Evolutionary conservation across 2,797 vertebrate species (phyloP).

Genomic region (Denticeps clupeoides): DNA sequence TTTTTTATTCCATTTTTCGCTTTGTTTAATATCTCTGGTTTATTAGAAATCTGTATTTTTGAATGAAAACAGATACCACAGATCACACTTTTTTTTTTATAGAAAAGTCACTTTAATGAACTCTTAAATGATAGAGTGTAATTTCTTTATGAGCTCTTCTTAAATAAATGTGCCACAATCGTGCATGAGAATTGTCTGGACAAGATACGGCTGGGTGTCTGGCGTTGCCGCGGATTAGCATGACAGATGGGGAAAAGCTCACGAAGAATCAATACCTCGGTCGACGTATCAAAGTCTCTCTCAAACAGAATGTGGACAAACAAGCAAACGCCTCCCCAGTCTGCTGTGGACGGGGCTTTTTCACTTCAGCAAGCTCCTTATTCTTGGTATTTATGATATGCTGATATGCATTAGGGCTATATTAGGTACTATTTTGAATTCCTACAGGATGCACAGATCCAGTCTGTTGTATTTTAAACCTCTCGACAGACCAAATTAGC

Average conservation of each 20-base stretch:
- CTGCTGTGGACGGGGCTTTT: not conserved
- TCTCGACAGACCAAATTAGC: constrained; percentile 13
- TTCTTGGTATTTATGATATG: too few relatives aligned
- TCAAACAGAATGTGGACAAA: constrained; percentile 16
- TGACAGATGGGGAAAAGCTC: constrained; percentile 21
- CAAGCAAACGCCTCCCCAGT: constrained; percentile 4
- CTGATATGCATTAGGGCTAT: too few relatives aligned
- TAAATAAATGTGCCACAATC: constrained; percentile 17
- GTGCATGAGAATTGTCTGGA: constrained; percentile 11
- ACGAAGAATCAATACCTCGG: constrained; percentile 14
- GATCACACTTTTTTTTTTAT: too few relatives aligned
- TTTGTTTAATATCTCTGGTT: too few relatives aligned
- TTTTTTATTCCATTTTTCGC: too few relatives aligned
- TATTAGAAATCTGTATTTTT: too few relatives aligned
- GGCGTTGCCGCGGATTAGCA: constrained; percentile 27
- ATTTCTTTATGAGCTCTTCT: too few relatives aligned
- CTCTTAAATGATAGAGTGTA: too few relatives aligned
- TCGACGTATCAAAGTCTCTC: constrained; percentile 26
- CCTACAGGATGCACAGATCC: not conserved
- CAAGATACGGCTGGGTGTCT: constrained; percentile 13
- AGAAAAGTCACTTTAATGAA: too few relatives aligned
- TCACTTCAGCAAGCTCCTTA: too few relatives aligned
- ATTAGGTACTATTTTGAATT: not conserved
- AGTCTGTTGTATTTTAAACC: constrained; percentile 9
- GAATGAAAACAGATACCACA: too few relatives aligned